Evolutionary conservation across 1,140 invertebrate genomes (phyloP), one percentile per base, ranked within the genome.

Genomic region (Hycleus phaleratus): DNA sequence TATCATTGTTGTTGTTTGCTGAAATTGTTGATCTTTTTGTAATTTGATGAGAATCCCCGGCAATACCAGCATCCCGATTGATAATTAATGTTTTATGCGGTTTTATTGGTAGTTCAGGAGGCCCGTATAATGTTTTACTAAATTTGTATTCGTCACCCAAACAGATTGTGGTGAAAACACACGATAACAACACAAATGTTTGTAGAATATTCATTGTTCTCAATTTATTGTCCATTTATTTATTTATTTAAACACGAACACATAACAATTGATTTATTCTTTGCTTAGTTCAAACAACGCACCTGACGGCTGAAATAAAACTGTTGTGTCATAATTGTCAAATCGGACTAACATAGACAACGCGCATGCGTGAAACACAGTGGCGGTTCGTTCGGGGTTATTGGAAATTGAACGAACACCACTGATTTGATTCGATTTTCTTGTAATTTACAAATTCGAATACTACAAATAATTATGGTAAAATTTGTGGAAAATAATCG

Each of bases 291-390:
- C 32, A 32, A 32, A 32, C 32, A 3, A 32, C 32, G 7, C 59
- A 56, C 49, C 44, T 56, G 53, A 56, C 43, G 47, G 51, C 53
- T 52, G 24, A 60, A 60, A 59, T 10, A 49, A 46, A 49, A 48
- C 38, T 45, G 38, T 38, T 49, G 42, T 51, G 56, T 50, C 46
- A 44, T 42, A 46, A 54, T 42, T 9, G 11, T 11, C 26, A 56
- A 24, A n/a, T 18, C n/a, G 26, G 42, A 7, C 8, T 11, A 54
- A 26, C 26, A 32, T 11, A 38, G 32, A 26, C n/a, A 3, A 0
- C 10, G 4, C 38, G 32, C 12, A 10, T 49, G 47, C 47, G 8
- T 25, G 11, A 12, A 11, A 32, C 2, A 9, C 18, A 49, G 12
- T 8, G 26, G 38, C 26, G 25, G 1, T 12, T 12, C 18, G 24